A percentile compares a stretch with the other conserved stretches of the same genome.
phyloP scores from a whole-genome alignment of 2,113 vertebrate genomes.

The Colistium nudipinnis region DNA sequence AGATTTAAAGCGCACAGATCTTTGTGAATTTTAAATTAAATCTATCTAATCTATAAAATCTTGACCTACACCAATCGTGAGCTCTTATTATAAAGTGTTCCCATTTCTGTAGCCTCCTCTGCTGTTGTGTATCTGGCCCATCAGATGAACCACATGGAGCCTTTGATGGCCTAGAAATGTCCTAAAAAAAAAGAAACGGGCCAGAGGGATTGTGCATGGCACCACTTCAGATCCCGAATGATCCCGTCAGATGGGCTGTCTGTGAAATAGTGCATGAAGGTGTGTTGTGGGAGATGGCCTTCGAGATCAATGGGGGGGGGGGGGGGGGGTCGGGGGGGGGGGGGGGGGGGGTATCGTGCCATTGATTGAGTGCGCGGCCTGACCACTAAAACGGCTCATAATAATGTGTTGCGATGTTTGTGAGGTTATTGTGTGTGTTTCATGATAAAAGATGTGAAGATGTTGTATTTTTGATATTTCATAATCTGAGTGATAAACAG shows the following conservation, averaged over 20 bases:
- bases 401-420: background rate
- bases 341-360: background rate
- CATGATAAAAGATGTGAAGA: background rate
- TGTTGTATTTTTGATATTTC: background rate
- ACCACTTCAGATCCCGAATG: constrained; percentile 11
- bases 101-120: background rate
- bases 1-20: too few species aligned
- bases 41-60: too few species aligned
- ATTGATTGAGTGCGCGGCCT: background rate
- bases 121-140: background rate
- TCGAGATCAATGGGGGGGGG: constrained; percentile 31
- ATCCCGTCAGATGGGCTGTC: constrained; percentile 1
- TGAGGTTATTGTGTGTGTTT: background rate
- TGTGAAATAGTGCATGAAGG: constrained; percentile 49
- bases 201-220: constrained; percentile 14
- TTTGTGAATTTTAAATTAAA: too few species aligned
- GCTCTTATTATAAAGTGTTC: too few species aligned
- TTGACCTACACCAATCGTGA: too few species aligned
- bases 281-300: constrained; percentile 1
- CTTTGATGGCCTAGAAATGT: constrained; percentile 42
- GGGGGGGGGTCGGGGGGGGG: background rate
- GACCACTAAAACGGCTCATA: background rate
- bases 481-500: background rate
- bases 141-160: background rate
- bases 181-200: constrained; percentile 23